A percentile compares a stretch with the other conserved stretches of the same genome.
Conservation (phyloP, 2,888 invertebrate species). For the Hybos culiciformis region DNA sequence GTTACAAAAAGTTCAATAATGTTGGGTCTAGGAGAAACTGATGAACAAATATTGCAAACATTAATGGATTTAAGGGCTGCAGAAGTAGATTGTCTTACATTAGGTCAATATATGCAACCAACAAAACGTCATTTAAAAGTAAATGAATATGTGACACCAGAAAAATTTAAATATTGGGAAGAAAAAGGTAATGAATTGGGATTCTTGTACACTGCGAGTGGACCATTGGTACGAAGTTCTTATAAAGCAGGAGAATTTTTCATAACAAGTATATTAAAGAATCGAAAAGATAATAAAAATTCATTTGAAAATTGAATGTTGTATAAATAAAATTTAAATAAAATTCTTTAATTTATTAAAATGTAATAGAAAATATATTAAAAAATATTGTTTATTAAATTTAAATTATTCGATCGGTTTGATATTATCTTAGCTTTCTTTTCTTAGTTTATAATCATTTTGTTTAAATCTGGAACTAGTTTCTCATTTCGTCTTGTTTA, state of each 20-base stretch:
- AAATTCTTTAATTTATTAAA: too few relatives aligned
- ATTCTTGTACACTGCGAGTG: slow-evolving; percentile 93
- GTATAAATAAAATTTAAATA: too few relatives aligned
- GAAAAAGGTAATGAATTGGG: slow-evolving; percentile 67
- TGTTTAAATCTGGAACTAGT: too few relatives aligned
- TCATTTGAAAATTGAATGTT: too few relatives aligned
- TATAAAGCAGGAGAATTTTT: slow-evolving; percentile 97
- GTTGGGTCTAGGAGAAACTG: slow-evolving; percentile 88
- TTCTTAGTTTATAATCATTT: too few relatives aligned
- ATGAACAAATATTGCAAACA: slow-evolving; percentile 72
- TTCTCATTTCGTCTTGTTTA: too few relatives aligned
- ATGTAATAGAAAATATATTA: too few relatives aligned
- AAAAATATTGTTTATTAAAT: too few relatives aligned
- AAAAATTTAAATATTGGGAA: slow-evolving; percentile 83
- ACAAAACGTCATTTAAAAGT: slow-evolving; percentile 91
- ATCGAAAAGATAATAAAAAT: slow-evolving; percentile 27
- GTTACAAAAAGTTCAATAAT: slow-evolving; percentile 97
- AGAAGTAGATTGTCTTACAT: slow-evolving; percentile 88
- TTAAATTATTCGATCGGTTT: too few relatives aligned
- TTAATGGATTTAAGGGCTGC: slow-evolving; percentile 67
- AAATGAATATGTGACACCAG: slow-evolving; percentile 91
- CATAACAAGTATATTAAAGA: slow-evolving; percentile 63
- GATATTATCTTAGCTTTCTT: too few relatives aligned
- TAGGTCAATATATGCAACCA: slow-evolving; percentile 99
- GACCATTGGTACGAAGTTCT: slow-evolving; percentile 90